phyloP scores from a whole-genome alignment of 2,888 invertebrate species.

The Cantharis rufa region DNA sequence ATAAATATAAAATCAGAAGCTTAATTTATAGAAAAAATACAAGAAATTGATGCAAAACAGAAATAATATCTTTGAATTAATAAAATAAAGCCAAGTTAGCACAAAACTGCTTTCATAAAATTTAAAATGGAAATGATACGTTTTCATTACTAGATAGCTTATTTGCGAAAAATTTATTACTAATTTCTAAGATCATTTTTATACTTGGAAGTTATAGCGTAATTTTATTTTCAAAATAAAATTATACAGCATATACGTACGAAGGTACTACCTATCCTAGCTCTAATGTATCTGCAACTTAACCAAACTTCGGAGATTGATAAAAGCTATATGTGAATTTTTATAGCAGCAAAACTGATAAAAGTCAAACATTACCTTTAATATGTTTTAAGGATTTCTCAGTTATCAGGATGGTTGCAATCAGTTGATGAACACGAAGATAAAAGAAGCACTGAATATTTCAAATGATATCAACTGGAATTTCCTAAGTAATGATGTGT shows the following conservation, averaged over 20 bases:
- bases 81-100: not conserved
- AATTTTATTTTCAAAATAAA: not conserved
- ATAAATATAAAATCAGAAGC: not conserved
- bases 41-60: not conserved
- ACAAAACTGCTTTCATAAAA: not conserved
- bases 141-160: not conserved
- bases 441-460: conserved; percentile 68
- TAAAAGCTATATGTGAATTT: not conserved
- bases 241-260: not conserved
- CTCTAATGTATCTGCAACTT: not conserved
- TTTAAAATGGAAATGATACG: not conserved
- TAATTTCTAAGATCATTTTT: not conserved
- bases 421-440: conserved; percentile 72
- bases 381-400: conserved; percentile 37
- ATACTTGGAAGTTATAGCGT: not conserved
- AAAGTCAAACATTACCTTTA: conserved; percentile 1
- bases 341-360: not conserved
- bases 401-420: conserved; percentile 43
- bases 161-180: not conserved
- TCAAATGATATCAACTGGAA: conserved; percentile 71
- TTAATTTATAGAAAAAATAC: not conserved
- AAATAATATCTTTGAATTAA: not conserved
- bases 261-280: not conserved
- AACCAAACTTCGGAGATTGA: not conserved
- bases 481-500: conserved; percentile 64